Base-by-base conservation (phyloP, 2,113 vertebrate genomes). In the Nyctereutes procyonoides region DNA sequence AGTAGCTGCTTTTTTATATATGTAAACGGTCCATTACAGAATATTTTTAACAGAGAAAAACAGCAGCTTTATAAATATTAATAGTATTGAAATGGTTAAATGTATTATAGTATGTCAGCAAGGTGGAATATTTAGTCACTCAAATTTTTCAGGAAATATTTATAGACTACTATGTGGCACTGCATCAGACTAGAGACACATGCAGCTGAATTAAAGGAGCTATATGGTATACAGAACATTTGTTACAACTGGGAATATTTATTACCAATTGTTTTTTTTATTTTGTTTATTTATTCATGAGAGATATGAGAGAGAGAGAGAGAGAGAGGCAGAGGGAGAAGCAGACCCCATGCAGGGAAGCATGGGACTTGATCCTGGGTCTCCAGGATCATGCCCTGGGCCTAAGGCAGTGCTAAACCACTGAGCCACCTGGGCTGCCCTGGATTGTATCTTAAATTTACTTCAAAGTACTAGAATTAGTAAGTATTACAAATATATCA, bases 11-110 rank as follows among this genome's bases (percentile, higher is more conserved):
- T 69, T 43, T 6, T 43, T 87, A 69, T 58, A 43, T 85, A 15
- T 56, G 24, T 28, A 67, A 58, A 67, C n/a, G 58, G 24, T 51
- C 77, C 16, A 90, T 77, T 30, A 76, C 35, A 65, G 30, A 77
- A 35, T 58, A 48, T 90, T 84, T 94, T 95, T 63, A 74, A 74
- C n/a, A 60, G 55, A 93, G 82, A 48, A 88, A 63, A 94, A 89
- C 53, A 48, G 38, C 60, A 88, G 74, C 30, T 53, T 35, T 51
- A 51, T 60, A 60, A 73, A 60, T 32, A 38, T 60, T 32, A 58
- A 71, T 35, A 58, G 28, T 56, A 67, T 17, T 30, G 14, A 35
- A 67, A 48, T 53, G 53, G 19, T 94, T 93, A 85, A 93, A 58
- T 16, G 28, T 28, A 94, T 38, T 32, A 43, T 43, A 43, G 24